Conservation (phyloP, 2,888 invertebrate species). For the Clistopyga incitator region DNA sequence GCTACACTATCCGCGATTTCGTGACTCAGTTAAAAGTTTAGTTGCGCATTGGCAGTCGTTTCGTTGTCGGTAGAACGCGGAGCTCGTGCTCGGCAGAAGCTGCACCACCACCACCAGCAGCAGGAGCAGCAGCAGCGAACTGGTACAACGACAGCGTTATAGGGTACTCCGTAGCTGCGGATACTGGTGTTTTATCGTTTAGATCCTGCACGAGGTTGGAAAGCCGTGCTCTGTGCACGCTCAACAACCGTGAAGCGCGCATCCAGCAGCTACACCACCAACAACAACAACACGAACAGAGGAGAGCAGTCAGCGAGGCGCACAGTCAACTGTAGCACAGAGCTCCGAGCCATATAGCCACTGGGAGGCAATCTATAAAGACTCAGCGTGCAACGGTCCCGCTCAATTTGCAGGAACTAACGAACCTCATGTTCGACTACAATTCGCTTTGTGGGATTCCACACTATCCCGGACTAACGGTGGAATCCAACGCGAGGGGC, state of each 20-base stretch:
- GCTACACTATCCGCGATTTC: slow-evolving; percentile 48
- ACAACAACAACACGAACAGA: slow-evolving; percentile 34
- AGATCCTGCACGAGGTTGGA: slow-evolving; percentile 65
- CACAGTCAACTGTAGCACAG: slow-evolving; percentile 31
- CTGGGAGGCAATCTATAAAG: slow-evolving; percentile 42
- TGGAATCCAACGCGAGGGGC: not conserved
- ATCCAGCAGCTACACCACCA: slow-evolving; percentile 27
- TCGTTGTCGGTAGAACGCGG: slow-evolving; percentile 40
- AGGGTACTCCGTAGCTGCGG: slow-evolving; percentile 15
- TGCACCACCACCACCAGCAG: too few relatives aligned
- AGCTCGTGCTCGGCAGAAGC: slow-evolving; percentile 51
- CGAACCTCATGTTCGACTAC: slow-evolving; percentile 38
- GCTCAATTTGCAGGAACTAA: slow-evolving; percentile 57
- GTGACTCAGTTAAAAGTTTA: slow-evolving; percentile 53
- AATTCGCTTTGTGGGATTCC: slow-evolving; percentile 14
- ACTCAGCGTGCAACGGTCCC: slow-evolving; percentile 52
- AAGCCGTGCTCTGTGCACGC: slow-evolving; percentile 59
- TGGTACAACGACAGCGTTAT: slow-evolving; percentile 23
- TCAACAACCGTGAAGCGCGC: slow-evolving; percentile 63
- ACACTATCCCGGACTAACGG: not conserved
- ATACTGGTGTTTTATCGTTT: slow-evolving; percentile 59
- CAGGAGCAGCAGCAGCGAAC: not conserved
- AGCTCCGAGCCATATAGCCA: slow-evolving; percentile 17
- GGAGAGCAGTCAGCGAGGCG: slow-evolving; percentile 44
- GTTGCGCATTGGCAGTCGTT: slow-evolving; percentile 50